Evolutionary conservation across 2,888 invertebrate species (phyloP), one percentile per base, ranked within the genome.

Genomic region (Allygus modestus): DNA sequence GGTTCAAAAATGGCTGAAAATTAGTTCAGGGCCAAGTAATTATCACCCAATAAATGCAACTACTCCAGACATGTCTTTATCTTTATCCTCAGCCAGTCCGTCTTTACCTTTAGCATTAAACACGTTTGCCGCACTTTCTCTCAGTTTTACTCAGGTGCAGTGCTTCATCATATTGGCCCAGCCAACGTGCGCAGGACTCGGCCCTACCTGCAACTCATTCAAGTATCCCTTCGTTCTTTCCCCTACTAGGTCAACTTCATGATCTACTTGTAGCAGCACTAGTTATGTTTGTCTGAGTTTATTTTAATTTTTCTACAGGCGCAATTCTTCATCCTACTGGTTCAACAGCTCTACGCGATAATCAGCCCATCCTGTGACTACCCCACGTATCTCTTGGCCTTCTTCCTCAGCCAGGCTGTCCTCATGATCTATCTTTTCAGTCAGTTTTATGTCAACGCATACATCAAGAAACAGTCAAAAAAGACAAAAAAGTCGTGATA

Each of bases 201-300:
- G 89, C 43, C 88, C 92, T 0, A 91, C 93, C 85, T 95, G 95
- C 87, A 91, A 87, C 0, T 94, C 92, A 87, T 94, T 95, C 0
- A 91, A 91, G 17, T 92, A 92, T 91, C 89, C 90, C 0, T 90
- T 92, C 0, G 91, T 0, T n/a, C 94, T 0, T 92, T 94, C 82
- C 89, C 94, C 0, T 93, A 94, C 0, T 95, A 95, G 88, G 94
- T 94, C 89, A 58, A 93, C 0, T 93, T 94, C 88, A 94, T 95
- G 92, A 90, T 95, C 0, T 88, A 93, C 2, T 89, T 95, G n/a
- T n/a, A n/a, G n/a, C n/a, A n/a, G n/a, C n/a, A n/a, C n/a, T n/a
- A n/a, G n/a, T n/a, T n/a, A n/a, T n/a, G n/a, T n/a, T n/a, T n/a
- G n/a, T n/a, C n/a, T n/a, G n/a, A n/a, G n/a, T n/a, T n/a, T n/a